Evolutionary conservation across 23 tunicate genomes (phyloP).

Genomic region (Styela clava): DNA sequence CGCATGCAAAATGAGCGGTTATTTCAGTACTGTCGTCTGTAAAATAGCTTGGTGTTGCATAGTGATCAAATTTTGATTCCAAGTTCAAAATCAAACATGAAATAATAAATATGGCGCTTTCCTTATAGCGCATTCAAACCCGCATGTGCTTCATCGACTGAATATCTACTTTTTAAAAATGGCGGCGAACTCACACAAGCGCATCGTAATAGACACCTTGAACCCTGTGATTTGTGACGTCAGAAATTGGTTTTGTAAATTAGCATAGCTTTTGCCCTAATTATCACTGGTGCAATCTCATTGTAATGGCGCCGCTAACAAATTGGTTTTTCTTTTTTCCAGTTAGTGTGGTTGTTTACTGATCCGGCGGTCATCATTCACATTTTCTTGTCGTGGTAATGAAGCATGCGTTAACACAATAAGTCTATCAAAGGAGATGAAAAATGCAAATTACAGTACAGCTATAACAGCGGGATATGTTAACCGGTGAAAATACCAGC

Average conservation of each 20-base stretch:
- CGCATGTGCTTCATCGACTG: too few species aligned
- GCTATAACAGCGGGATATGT: too few species aligned
- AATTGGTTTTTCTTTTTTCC: background rate
- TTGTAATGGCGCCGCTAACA: background rate
- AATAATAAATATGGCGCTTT: background rate
- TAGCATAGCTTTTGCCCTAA: conserved; percentile 1
- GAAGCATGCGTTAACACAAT: too few species aligned
- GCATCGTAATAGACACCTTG: background rate
- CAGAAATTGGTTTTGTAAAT: conserved; percentile 18
- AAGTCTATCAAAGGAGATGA: too few species aligned
- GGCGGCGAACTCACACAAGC: background rate
- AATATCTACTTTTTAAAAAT: conserved; percentile 4
- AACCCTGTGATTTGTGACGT: conserved; percentile 12
- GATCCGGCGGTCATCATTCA: background rate
- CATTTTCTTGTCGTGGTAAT: too few species aligned
- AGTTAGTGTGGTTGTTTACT: background rate
- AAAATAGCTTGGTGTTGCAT: too few species aligned
- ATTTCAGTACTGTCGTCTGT: too few species aligned
- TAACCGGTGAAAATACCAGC: too few species aligned
- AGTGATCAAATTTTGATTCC: too few species aligned
- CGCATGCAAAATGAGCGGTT: conserved; percentile 6
- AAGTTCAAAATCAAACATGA: too few species aligned
- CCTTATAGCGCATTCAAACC: too few species aligned
- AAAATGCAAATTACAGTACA: too few species aligned
- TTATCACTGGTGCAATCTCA: background rate